Conservation (phyloP, 2,888 invertebrate genomes). For the Pyrochroa serraticornis region DNA sequence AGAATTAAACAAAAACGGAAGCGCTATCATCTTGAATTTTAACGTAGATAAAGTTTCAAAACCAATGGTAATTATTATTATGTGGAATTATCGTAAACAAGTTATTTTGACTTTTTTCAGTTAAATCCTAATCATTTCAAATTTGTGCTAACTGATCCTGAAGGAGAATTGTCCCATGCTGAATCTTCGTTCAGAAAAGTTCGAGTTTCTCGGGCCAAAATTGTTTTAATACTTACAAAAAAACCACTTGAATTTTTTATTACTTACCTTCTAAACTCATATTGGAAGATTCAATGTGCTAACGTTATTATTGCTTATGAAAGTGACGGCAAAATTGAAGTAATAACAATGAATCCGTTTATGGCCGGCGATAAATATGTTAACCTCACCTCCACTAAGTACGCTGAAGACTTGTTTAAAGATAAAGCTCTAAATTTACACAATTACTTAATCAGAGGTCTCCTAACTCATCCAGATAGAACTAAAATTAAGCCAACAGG, state of each 20-base stretch:
- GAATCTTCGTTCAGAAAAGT: slow-evolving; percentile 10
- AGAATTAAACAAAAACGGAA: slow-evolving; percentile 5
- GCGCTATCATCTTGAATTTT: slow-evolving; percentile 7
- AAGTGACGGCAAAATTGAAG: slow-evolving; percentile 8
- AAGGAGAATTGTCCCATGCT: slow-evolving; percentile 15
- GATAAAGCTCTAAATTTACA: slow-evolving; percentile 23
- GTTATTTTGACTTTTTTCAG: slow-evolving; percentile 5
- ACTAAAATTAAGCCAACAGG: slow-evolving; percentile 17
- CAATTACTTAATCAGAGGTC: slow-evolving; percentile 12
- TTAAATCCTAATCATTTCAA: slow-evolving; percentile 25
- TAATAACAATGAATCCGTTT: slow-evolving; percentile 23
- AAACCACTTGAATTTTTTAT: slow-evolving; percentile 10
- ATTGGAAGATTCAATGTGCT: slow-evolving; percentile 9
- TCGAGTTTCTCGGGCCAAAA: slow-evolving; percentile 15
- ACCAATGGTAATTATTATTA: slow-evolving; percentile 2
- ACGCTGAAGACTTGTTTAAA: slow-evolving; percentile 16
- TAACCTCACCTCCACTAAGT: slow-evolving; percentile 16
- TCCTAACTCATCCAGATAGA: slow-evolving; percentile 22
- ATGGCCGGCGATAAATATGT: slow-evolving; percentile 3
- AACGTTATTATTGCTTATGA: slow-evolving; percentile 23
- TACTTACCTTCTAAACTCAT: slow-evolving; percentile 6
- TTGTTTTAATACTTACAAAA: slow-evolving; percentile 23
- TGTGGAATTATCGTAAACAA: not conserved
- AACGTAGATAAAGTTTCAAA: not conserved
- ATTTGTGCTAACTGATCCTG: slow-evolving; percentile 17